phyloP scores from a whole-genome alignment of 92 coral and sea anemone species.

The Porites evermanni region DNA sequence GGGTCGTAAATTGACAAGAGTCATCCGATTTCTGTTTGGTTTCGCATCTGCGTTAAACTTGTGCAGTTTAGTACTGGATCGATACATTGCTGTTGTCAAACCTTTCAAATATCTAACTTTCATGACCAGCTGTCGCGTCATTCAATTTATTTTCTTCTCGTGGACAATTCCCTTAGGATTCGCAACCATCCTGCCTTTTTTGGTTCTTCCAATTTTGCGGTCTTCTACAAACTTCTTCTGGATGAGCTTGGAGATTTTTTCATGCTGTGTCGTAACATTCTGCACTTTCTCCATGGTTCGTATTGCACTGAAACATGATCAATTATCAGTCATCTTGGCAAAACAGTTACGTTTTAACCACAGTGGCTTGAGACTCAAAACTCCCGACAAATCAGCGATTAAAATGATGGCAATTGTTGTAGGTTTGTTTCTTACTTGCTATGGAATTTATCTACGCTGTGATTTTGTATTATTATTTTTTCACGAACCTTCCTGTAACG shows the following conservation, averaged over 20 bases:
- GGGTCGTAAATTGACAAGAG: background rate
- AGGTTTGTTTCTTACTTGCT: background rate
- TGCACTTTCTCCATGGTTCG: background rate
- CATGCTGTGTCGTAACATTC: background rate
- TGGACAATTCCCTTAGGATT: background rate
- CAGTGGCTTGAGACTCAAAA: background rate
- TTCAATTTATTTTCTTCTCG: background rate
- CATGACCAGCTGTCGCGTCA: background rate
- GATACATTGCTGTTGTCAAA: slow-evolving; percentile 13
- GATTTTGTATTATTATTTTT: background rate
- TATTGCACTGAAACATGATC: background rate
- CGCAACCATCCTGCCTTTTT: background rate
- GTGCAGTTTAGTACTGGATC: background rate
- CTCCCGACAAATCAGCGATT: background rate
- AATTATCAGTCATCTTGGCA: background rate
- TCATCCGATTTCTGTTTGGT: background rate
- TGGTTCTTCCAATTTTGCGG: background rate
- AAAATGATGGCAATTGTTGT: background rate
- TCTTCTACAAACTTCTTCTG: too few relatives aligned
- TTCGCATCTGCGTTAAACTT: background rate
- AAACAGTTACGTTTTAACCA: background rate
- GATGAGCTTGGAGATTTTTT: background rate
- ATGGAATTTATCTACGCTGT: background rate
- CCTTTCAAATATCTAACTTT: background rate
- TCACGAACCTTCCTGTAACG: background rate